These are phyloP conservation scores for Euphysa ruthae DNA, from an alignment of 30 jellyfish, hydroid and myxozoan species.

Conservation along the genomic window DNA sequence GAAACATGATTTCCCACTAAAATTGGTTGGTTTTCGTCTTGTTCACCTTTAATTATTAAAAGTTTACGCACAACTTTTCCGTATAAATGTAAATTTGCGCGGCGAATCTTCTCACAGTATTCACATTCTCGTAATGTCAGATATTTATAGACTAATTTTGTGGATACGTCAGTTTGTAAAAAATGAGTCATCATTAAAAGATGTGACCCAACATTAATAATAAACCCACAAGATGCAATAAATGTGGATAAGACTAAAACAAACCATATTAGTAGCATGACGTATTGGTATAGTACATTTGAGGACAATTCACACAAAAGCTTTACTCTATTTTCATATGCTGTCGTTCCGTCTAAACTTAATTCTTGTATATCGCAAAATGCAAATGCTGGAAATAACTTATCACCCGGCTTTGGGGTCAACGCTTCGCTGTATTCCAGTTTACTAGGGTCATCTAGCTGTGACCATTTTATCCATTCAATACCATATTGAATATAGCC, in stretches of 20 bases:
- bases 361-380: conserved; percentile 2
- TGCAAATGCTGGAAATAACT: conserved; percentile 17
- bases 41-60: background rate
- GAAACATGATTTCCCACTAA: too few species aligned
- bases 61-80: background rate
- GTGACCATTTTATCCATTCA: conserved; percentile 17
- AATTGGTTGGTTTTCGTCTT: background rate
- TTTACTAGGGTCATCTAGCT: background rate
- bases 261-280: conserved; percentile 12
- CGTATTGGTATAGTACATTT: conserved; percentile 8
- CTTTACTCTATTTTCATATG: background rate
- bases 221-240: background rate
- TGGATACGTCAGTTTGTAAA: background rate
- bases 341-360: background rate
- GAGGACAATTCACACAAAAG: conserved; percentile 12
- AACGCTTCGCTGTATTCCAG: conserved; percentile 3
- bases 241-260: background rate
- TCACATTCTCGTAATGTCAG: conserved; percentile 24
- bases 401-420: conserved; percentile 5
- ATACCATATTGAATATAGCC: background rate
- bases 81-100: background rate
- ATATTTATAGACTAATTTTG: conserved; percentile 1
- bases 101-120: conserved; percentile 2
- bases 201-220: background rate
- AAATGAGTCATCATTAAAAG: background rate